These are phyloP conservation scores for Orius insidiosus DNA, from an alignment of 1,140 invertebrate species.

Conservation along the genomic window DNA sequence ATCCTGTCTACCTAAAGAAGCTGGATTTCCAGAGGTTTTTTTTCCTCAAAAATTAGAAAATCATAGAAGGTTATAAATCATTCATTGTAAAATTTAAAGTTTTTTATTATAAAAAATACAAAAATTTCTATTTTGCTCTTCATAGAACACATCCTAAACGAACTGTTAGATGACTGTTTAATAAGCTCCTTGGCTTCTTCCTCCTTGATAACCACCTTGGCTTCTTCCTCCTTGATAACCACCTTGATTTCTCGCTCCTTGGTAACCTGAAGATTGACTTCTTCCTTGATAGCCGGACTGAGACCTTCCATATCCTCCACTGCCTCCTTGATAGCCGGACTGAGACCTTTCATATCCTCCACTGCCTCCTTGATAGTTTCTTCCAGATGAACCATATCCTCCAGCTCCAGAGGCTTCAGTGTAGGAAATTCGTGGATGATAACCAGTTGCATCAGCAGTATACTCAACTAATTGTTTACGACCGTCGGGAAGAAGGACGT, in stretches of 20 bases:
- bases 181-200: too few species aligned
- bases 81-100: too few species aligned
- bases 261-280: not conserved
- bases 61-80: too few species aligned
- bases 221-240: not conserved
- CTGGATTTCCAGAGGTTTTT: too few species aligned
- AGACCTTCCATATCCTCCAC: conserved; percentile 1
- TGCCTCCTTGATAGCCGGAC: not conserved
- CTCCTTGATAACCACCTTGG: too few species aligned
- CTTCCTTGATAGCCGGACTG: not conserved
- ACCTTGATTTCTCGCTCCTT: not conserved
- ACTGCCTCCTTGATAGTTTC: not conserved
- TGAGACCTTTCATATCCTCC: conserved; percentile 1
- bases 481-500: conserved; percentile 69
- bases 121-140: too few species aligned
- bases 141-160: too few species aligned
- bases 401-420: conserved; percentile 25
- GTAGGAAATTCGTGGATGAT: conserved; percentile 62
- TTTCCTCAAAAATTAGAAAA: too few species aligned
- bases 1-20: too few species aligned
- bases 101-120: too few species aligned
- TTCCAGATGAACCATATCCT: not conserved
- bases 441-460: conserved; percentile 61
- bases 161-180: too few species aligned
- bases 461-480: conserved; percentile 71